These are phyloP conservation scores for Eupithecia centaureata DNA, from an alignment of 2,888 invertebrate genomes.

Conservation along the genomic window DNA sequence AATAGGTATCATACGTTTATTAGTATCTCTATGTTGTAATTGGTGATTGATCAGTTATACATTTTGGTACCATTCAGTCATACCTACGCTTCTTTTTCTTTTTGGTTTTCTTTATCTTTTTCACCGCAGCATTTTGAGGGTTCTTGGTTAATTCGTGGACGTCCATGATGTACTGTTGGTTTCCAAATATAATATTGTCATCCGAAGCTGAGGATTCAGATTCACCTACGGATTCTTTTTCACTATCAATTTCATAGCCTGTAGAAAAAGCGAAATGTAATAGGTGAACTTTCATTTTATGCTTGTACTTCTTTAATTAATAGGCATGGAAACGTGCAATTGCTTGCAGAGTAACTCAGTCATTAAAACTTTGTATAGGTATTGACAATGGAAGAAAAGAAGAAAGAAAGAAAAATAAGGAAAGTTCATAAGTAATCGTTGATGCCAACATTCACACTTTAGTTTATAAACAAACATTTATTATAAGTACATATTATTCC, in stretches of 20 bases:
- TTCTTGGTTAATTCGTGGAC: slow-evolving; percentile 59
- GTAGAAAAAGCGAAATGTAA: neutral
- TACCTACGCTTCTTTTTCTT: slow-evolving; percentile 44
- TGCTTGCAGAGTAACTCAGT: neutral
- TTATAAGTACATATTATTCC: neutral
- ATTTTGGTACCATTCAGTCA: neutral
- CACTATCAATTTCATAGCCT: neutral
- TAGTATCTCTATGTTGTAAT: neutral
- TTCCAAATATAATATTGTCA: slow-evolving; percentile 45
- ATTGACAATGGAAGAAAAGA: neutral
- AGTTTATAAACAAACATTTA: neutral
- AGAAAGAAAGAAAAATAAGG: too few relatives aligned
- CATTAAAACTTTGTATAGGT: neutral
- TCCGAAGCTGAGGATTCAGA: slow-evolving; percentile 30
- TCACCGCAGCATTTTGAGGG: slow-evolving; percentile 33
- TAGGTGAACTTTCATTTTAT: neutral
- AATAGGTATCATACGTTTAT: neutral
- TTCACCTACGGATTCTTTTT: neutral
- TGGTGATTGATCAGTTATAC: neutral
- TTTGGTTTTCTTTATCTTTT: slow-evolving; percentile 53
- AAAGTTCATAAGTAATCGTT: neutral
- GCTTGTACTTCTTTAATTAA: neutral
- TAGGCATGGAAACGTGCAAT: neutral
- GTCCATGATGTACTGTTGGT: slow-evolving; percentile 54
- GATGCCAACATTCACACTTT: neutral